A percentile compares a stretch with the other conserved stretches of the same genome.
Evolutionary conservation across 2,888 invertebrate genomes (phyloP).

Genomic region (Cremastobaeus sp.): DNA sequence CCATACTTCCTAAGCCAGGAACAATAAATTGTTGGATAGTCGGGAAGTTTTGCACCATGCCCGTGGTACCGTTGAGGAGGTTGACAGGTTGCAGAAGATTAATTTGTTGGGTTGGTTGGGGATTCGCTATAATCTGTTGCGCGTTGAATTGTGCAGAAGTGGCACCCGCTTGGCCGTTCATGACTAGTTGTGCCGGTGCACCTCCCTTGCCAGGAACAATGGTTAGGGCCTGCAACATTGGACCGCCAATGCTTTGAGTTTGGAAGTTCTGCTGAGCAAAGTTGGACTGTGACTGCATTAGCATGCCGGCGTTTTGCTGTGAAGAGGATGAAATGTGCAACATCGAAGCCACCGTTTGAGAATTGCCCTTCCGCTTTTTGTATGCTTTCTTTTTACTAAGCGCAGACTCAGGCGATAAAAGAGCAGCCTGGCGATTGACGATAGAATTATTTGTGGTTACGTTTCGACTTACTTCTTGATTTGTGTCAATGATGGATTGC

Average conservation of each 20-base stretch:
- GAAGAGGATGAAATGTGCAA: slow-evolving; percentile 82
- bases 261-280: slow-evolving; percentile 89
- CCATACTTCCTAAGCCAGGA: slow-evolving; percentile 89
- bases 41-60: slow-evolving; percentile 87
- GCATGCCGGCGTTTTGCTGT: slow-evolving; percentile 83
- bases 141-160: slow-evolving; percentile 82
- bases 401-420: slow-evolving; percentile 85
- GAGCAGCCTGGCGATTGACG: slow-evolving; percentile 70
- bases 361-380: slow-evolving; percentile 86
- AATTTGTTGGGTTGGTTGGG: slow-evolving; percentile 81
- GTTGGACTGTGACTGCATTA: slow-evolving; percentile 79
- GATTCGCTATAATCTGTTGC: slow-evolving; percentile 83
- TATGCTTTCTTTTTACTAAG: slow-evolving; percentile 81
- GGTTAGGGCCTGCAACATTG: slow-evolving; percentile 87
- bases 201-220: slow-evolving; percentile 88
- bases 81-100: slow-evolving; percentile 90
- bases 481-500: slow-evolving; percentile 79
- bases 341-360: slow-evolving; percentile 85
- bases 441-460: slow-evolving; percentile 68
- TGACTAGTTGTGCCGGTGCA: slow-evolving; percentile 86
- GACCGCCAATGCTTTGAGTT: slow-evolving; percentile 84
- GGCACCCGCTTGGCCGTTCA: slow-evolving; percentile 84
- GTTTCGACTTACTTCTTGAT: slow-evolving; percentile 74
- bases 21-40: slow-evolving; percentile 89
- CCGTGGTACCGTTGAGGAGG: slow-evolving; percentile 84